Conservation (phyloP, 2,888 invertebrate species). For the Aricia artaxerxes region DNA sequence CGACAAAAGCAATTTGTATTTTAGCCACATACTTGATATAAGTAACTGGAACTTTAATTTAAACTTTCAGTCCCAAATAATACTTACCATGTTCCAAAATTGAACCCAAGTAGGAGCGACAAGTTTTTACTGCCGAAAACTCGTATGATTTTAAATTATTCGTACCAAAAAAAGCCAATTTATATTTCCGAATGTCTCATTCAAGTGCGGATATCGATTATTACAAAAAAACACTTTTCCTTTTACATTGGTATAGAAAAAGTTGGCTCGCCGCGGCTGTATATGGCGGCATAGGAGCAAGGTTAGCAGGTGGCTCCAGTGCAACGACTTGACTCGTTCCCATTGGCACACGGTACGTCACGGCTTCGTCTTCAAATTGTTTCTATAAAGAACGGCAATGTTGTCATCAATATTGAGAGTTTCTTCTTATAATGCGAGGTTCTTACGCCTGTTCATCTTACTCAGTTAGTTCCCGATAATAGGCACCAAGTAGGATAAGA, state of each 20-base stretch:
- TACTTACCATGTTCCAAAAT: not conserved
- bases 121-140: not conserved
- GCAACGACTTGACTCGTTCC: conserved; percentile 57
- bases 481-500: not conserved
- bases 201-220: conserved; percentile 12
- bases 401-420: not conserved
- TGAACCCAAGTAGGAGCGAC: not conserved
- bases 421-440: not conserved
- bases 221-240: conserved; percentile 24
- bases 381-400: not conserved
- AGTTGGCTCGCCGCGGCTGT: conserved; percentile 15
- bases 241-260: conserved; percentile 1
- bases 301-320: conserved; percentile 69
- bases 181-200: conserved; percentile 16
- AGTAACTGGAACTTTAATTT: not conserved
- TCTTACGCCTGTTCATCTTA: not conserved
- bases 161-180: not conserved
- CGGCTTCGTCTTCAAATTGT: not conserved
- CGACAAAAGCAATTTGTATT: not conserved
- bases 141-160: conserved; percentile 1
- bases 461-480: not conserved
- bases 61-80: not conserved
- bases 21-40: not conserved
- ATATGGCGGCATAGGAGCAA: conserved; percentile 51
- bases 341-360: conserved; percentile 44